These are phyloP conservation scores for Sylvilagus bachmani DNA, from an alignment of 2,113 vertebrate genomes.

Conservation along the genomic window DNA sequence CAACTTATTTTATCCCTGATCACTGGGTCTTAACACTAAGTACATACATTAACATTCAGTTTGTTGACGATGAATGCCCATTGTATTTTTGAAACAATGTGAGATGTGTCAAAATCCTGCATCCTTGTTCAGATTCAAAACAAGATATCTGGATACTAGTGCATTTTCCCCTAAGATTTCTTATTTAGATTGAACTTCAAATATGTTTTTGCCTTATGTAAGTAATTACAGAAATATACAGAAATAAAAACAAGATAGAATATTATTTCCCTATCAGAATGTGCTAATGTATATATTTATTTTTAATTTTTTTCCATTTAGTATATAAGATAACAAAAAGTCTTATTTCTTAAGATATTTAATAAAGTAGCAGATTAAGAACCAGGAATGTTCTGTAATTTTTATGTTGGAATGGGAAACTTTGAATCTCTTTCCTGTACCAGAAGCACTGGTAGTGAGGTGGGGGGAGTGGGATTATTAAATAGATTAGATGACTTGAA, in stretches of 20 bases:
- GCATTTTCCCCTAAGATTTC: background rate
- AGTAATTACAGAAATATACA: background rate
- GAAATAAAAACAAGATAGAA: background rate
- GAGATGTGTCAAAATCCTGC: background rate
- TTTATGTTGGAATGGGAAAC: background rate
- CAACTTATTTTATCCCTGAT: background rate
- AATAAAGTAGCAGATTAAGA: background rate
- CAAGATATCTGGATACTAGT: background rate
- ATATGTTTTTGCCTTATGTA: background rate
- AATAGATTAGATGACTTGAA: background rate
- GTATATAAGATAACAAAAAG: background rate
- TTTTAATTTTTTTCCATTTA: background rate
- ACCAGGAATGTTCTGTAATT: background rate
- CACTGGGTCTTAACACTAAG: background rate
- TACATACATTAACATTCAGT: background rate
- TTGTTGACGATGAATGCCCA: background rate
- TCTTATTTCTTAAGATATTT: background rate
- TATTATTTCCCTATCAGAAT: constrained; percentile 29
- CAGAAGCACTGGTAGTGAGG: background rate
- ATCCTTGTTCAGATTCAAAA: constrained; percentile 39
- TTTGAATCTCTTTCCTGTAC: background rate
- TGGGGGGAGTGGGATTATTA: background rate
- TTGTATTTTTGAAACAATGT: constrained; percentile 15
- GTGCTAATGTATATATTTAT: background rate
- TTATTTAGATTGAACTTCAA: constrained; percentile 16